Evolutionary conservation across 1,140 invertebrate species (phyloP).

Genomic region (Agrilus planipennis): DNA sequence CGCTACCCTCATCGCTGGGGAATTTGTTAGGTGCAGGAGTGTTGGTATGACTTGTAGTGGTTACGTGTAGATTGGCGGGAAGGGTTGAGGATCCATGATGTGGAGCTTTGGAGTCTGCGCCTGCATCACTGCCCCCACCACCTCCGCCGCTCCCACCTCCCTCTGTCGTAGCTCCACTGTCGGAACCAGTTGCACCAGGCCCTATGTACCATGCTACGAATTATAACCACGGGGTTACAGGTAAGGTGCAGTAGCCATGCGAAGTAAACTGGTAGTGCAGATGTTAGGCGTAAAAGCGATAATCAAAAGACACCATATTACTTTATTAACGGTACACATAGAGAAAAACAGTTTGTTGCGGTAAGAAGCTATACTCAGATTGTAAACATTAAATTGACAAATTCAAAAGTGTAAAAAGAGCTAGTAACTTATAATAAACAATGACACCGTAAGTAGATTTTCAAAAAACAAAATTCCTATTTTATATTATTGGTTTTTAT

Average conservation of each 20-base stretch:
- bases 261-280: conserved; percentile 6
- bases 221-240: conserved; percentile 19
- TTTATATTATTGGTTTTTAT: no score
- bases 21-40: conserved; percentile 49
- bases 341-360: no score
- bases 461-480: no score
- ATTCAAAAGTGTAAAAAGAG: no score
- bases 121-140: conserved; percentile 23
- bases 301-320: no score
- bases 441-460: no score
- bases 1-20: conserved; percentile 61
- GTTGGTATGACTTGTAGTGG: conserved; percentile 39
- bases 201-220: conserved; percentile 36
- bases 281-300: conserved; percentile 4
- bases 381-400: no score
- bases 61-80: conserved; percentile 39
- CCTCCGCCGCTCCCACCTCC: no score
- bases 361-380: no score
- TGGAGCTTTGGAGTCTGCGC: conserved; percentile 22
- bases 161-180: conserved; percentile 25
- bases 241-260: conserved; percentile 24
- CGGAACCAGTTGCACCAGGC: conserved; percentile 29
- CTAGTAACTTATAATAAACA: no score
- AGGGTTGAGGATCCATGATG: conserved; percentile 46
- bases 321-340: no score